Evolutionary conservation across 2,888 invertebrate genomes (phyloP), one percentile per base, ranked within the genome.

Genomic region (Oxyteleia sp.): DNA sequence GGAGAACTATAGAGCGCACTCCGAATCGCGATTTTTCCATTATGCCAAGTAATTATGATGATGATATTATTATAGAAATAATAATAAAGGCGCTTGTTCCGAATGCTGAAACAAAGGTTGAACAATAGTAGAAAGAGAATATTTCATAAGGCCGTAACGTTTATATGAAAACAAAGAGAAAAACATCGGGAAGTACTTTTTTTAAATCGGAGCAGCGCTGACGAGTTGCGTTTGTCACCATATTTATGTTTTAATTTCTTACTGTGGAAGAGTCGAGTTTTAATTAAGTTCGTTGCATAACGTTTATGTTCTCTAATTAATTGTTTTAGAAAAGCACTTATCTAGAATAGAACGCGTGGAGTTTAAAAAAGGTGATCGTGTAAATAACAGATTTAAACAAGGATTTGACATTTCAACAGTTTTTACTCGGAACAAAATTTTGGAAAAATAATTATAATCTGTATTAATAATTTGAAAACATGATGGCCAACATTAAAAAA

Each of bases 41-140:
- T 82, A 63, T 26, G 63, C 13, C 26, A 45, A 75, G 75, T 75
- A 75, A 82, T 82, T 76, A 76, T 51, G 29, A 49, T 51, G 29
- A 49, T 41, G 75, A 82, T 71, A 82, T 76, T 61, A 68, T 82
- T 76, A 82, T 49, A 69, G 68, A 76, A 74, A 82, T 71, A 71
- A 82, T 71, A 64, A 82, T 51, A 68, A 69, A 51, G 64, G 47
- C 59, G 51, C 64, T 71, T 69, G 71, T 63, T 76, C 35, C 43
- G 45, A 64, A 49, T 59, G 71, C 59, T 51, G 59, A 51, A 76
- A 75, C 55, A 68, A 64, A 55, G 57, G 75, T 51, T 61, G 53
- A 72, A 80, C 81, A 81, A 81, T 69, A 49, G 63, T 2, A 20
- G 66, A 80, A 66, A 72, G 71, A 78, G 61, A 45, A 49, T 69